Percentiles rank a stretch among this genome's conserved stretches.
These are phyloP conservation scores for Saccostrea cuccullata DNA, from an alignment of 1,140 invertebrate genomes.

Conservation along the genomic window DNA sequence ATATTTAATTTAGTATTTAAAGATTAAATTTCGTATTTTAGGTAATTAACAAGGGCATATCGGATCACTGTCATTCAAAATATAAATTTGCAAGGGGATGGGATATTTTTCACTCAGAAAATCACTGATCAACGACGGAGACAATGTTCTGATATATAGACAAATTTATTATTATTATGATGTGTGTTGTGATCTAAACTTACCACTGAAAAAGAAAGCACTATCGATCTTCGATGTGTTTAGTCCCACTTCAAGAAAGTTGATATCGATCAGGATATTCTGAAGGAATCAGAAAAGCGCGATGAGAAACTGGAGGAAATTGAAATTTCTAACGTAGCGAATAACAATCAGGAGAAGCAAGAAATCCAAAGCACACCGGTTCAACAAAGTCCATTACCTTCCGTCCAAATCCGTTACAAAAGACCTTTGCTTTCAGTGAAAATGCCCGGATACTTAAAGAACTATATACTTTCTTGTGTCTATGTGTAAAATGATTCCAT, in stretches of 20 bases:
- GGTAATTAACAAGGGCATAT: slow-evolving; percentile 49
- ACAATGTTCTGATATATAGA: slow-evolving; percentile 41
- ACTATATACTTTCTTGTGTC: no score
- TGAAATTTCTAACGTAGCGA: no score
- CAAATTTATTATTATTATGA: slow-evolving; percentile 4
- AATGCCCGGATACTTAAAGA: no score
- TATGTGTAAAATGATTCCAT: no score
- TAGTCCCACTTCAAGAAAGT: background rate
- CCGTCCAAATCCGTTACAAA: no score
- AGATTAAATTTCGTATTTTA: slow-evolving; percentile 9
- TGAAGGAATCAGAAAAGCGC: no score
- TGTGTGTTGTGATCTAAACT: background rate
- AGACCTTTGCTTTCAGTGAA: no score
- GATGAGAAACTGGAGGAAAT: no score
- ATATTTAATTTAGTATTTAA: background rate
- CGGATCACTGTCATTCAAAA: slow-evolving; percentile 38
- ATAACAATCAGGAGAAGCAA: no score
- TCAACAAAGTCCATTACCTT: no score
- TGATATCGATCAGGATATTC: background rate
- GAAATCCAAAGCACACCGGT: no score
- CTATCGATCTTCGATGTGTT: slow-evolving; percentile 2
- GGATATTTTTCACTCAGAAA: slow-evolving; percentile 45
- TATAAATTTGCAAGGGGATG: slow-evolving; percentile 41
- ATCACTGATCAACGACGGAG: slow-evolving; percentile 44
- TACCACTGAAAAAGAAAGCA: background rate